A percentile compares a stretch with the other conserved stretches of the same genome.
Conservation (phyloP, 2,888 invertebrate genomes). For the Volucella bombylans region DNA sequence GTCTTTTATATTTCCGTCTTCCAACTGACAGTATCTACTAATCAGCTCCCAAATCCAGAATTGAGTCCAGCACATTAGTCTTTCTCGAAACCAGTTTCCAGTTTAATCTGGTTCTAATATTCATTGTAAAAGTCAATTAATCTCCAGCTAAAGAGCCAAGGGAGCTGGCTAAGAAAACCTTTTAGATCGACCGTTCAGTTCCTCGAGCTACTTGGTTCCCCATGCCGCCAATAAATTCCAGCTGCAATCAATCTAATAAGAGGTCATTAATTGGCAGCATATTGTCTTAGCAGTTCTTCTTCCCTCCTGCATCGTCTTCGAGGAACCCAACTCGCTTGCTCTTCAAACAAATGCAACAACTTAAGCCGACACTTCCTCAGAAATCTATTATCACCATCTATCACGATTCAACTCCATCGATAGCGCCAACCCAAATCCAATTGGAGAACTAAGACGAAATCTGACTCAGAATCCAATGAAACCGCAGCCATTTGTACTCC, state of each 20-base stretch:
- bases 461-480: background rate
- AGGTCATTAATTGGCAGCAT: constrained; percentile 45
- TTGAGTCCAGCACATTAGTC: no score
- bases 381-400: constrained; percentile 66
- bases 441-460: no score
- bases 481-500: constrained; percentile 48
- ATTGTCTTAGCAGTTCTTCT: constrained; percentile 28
- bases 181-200: background rate
- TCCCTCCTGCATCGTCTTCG: background rate
- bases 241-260: constrained; percentile 55
- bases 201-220: constrained; percentile 2
- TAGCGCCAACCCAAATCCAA: constrained; percentile 45
- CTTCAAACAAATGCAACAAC: constrained; percentile 30
- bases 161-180: constrained; percentile 5
- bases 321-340: background rate
- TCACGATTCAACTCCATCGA: constrained; percentile 47
- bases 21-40: no score
- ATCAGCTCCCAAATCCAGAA: no score
- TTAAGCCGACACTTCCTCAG: constrained; percentile 50
- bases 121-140: no score
- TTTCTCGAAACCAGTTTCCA: no score
- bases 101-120: no score
- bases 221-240: constrained; percentile 27
- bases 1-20: no score
- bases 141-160: no score